A percentile compares a stretch with the other conserved stretches of the same genome.
phyloP scores from a whole-genome alignment of 2,888 invertebrate species.

The Andrena flavipes region DNA sequence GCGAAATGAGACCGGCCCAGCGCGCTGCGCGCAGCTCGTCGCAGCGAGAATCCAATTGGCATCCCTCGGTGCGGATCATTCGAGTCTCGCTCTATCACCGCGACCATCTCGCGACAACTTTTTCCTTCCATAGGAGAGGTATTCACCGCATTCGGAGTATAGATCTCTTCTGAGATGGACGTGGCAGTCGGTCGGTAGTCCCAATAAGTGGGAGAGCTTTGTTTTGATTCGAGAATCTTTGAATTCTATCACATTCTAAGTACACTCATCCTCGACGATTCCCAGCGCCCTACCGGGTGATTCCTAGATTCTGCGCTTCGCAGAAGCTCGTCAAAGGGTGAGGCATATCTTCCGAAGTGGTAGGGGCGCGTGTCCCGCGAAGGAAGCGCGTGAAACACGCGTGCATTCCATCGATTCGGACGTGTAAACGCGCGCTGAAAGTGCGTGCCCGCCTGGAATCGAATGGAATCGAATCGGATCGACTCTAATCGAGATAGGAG shows the following conservation, averaged over 20 bases:
- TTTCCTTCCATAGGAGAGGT: background rate
- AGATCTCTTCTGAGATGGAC: no score
- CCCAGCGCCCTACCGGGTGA: background rate
- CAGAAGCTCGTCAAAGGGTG: background rate
- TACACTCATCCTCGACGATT: background rate
- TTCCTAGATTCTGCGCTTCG: background rate
- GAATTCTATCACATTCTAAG: background rate
- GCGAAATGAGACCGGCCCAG: conserved; percentile 37
- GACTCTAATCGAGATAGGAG: conserved; percentile 50
- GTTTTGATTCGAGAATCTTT: no score
- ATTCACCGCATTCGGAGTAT: no score
- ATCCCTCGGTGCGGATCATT: conserved; percentile 29
- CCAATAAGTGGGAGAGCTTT: no score
- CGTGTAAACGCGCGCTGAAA: conserved; percentile 60
- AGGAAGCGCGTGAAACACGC: conserved; percentile 64
- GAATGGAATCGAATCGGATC: conserved; percentile 32
- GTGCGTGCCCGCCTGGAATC: conserved; percentile 54
- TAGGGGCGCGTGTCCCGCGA: conserved; percentile 14
- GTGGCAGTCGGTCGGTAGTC: no score
- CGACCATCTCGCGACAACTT: no score
- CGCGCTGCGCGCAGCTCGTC: background rate
- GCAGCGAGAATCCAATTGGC: conserved; percentile 10
- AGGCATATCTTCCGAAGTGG: background rate
- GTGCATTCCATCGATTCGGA: conserved; percentile 62
- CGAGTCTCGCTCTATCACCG: background rate